Evolutionary conservation across 2,797 vertebrate species (phyloP).

Genomic region (Mormyrops attenuatus): DNA sequence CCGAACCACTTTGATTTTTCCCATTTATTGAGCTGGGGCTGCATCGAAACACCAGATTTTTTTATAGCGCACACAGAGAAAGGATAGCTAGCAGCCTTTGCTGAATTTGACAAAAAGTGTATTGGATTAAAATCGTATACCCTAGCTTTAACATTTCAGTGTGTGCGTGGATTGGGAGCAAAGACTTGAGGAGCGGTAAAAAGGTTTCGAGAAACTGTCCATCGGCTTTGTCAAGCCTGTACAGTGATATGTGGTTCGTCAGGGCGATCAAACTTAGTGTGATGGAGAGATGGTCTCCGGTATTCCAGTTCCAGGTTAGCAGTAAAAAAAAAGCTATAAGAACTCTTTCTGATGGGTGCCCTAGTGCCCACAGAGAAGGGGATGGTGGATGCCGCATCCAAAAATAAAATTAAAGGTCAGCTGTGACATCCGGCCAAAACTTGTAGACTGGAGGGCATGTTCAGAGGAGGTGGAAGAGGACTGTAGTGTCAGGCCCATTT

Average conservation of each 20-base stretch:
- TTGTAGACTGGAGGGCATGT: neutral
- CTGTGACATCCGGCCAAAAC: neutral
- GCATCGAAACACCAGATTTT: neutral
- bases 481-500: neutral
- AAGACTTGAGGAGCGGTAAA: neutral
- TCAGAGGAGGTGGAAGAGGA: neutral
- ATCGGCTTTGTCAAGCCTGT: neutral
- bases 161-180: neutral
- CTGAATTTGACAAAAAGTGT: neutral
- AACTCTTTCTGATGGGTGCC: neutral
- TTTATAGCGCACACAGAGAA: neutral
- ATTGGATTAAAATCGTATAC: neutral
- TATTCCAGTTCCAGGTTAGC: neutral
- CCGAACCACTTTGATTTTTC: neutral
- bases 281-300: neutral
- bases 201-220: neutral
- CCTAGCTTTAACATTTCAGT: neutral
- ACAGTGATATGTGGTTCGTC: neutral
- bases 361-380: neutral
- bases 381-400: neutral
- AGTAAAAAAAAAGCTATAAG: neutral
- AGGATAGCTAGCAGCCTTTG: neutral
- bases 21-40: neutral
- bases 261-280: neutral
- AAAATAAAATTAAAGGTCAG: neutral